Evolutionary conservation across 2,888 invertebrate genomes (phyloP), one percentile per base, ranked within the genome.

Genomic region (Spisula solida): DNA sequence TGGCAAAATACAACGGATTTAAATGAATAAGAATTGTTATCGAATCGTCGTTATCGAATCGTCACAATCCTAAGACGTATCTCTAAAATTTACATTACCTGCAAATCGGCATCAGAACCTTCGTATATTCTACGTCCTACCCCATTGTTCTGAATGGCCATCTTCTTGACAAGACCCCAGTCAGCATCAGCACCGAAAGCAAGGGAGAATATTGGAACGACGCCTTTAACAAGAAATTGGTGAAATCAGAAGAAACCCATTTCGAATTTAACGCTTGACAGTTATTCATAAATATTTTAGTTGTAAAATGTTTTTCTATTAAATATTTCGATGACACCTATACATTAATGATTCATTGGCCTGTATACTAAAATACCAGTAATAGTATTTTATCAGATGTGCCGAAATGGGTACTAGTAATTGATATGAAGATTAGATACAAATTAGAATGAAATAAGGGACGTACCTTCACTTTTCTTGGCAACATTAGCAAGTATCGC

Each of bases 111-210:
- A 95, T 98, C 98, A 0, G 98, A 97, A 29, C 97, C 98, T 95
- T 98, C 98, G 96, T 98, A 98, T 93, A 98, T 98, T 96, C 98
- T 97, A 6, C 98, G 97, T 94, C 98, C 97, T 95, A 98, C 97
- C 6, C 98, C 98, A 66, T 97, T 97, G 96, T 98, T 98, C 87
- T 97, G 97, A 31, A 97, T 96, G 0, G 98, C 92, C 25, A 95
- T 60, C 70, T 90, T 93, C 86, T 94, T 93, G 8, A 94, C 87
- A 41, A 95, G 90, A 10, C 89, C 88, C 87, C 91, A 95, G 83
- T 95, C 95, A 20, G 94, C 94, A 34, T 89, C 93, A 47, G 80
- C 41, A 8, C 95, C 95, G 82, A 95, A 95, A 0, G 94, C 94
- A 12, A 95, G 85, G 16, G 92, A 91, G 86, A 92, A 95, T 12